A percentile compares a stretch with the other conserved stretches of the same genome.
Conservation (phyloP, 2,113 vertebrate species). For the Cichladusa arquata region DNA sequence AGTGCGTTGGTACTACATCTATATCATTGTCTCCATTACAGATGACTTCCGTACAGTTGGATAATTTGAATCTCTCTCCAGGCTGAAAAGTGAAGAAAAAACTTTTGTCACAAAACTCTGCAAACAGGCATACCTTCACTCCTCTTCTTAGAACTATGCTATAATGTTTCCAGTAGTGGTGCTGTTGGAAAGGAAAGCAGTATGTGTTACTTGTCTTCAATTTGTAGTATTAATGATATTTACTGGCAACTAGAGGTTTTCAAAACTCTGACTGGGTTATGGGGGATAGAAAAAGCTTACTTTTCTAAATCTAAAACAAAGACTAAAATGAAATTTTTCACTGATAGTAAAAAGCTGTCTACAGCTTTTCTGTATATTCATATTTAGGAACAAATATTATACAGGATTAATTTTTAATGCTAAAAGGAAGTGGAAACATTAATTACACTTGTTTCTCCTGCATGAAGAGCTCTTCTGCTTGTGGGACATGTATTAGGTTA, state of each 20-base stretch:
- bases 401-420: background rate
- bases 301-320: background rate
- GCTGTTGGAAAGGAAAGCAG: background rate
- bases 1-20: conserved; percentile 71
- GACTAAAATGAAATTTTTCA: background rate
- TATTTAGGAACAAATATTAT: background rate
- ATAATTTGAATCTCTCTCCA: conserved; percentile 80
- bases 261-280: background rate
- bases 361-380: too few relatives aligned
- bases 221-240: background rate
- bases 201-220: background rate
- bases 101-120: background rate
- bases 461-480: background rate
- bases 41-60: conserved; percentile 82
- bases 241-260: background rate
- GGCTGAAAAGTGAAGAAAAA: conserved; percentile 61
- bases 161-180: background rate
- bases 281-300: background rate
- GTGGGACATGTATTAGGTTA: background rate
- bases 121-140: background rate
- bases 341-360: background rate
- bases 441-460: background rate
- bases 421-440: background rate
- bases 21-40: conserved; percentile 83
- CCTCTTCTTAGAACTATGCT: background rate